These are phyloP conservation scores for Maccullochella peelii DNA, from an alignment of 2,113 vertebrate species.

Conservation along the genomic window DNA sequence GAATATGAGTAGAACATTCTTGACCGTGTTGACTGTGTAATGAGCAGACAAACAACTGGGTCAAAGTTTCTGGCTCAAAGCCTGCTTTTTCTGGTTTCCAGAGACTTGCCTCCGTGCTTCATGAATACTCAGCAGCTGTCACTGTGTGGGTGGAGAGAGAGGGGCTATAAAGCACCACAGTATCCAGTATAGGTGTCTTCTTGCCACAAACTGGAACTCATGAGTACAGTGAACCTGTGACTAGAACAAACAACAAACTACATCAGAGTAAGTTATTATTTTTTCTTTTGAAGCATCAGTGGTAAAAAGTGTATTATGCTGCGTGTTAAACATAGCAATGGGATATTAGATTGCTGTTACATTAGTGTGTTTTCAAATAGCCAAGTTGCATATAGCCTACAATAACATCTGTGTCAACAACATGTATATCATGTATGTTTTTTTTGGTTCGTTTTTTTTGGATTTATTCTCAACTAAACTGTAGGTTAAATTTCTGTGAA, in stretches of 20 bases:
- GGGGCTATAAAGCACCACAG: conserved; percentile 54
- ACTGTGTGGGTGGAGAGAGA: conserved; percentile 46
- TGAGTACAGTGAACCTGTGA: neutral
- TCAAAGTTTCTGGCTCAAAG: conserved; percentile 47
- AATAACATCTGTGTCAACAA: too few relatives aligned
- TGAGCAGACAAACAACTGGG: conserved; percentile 23
- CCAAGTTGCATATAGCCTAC: neutral
- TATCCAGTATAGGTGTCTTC: neutral
- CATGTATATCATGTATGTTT: too few relatives aligned
- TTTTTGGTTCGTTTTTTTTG: neutral
- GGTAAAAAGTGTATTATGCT: neutral
- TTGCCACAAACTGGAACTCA: conserved; percentile 3
- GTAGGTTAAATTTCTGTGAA: too few relatives aligned
- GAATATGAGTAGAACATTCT: neutral
- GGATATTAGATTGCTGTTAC: neutral
- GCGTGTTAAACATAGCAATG: neutral
- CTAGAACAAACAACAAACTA: neutral
- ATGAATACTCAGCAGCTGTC: conserved; percentile 62
- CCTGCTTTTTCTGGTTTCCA: neutral
- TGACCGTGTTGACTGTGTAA: neutral
- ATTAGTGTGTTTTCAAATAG: neutral
- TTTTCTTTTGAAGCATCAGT: neutral
- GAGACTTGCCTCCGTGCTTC: neutral
- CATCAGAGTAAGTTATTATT: conserved; percentile 45
- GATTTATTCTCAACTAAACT: neutral